Base-by-base conservation (phyloP, 2,113 vertebrate genomes). In the Syrmaticus mikado region DNA sequence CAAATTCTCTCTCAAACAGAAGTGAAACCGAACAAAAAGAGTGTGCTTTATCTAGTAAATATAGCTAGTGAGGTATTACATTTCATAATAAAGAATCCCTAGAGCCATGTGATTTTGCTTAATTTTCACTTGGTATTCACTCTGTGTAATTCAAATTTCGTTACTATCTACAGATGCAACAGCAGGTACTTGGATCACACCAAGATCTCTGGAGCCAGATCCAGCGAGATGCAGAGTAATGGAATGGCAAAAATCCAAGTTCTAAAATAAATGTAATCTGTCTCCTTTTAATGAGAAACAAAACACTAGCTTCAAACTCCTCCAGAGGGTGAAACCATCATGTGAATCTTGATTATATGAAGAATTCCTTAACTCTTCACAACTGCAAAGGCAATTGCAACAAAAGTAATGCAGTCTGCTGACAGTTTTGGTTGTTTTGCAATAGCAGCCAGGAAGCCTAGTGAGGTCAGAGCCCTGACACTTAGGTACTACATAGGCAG, bases 251-350 rank as follows among this genome's bases (percentile, higher is more conserved):
- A 86, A 92, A 90, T 93, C 85, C 94, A 94, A 38, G 21, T 78
- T 90, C 66, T 90, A 88, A 91, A 95, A 94, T 84, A 95, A 90
- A 95, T 83, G 43, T 91, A 90, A 93, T 94, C 85, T 94, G 65
- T 87, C 91, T 91, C 13, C 66, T 71, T 70, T 58, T 96, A 95
- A 95, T 93, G 92, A 93, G 93, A 95, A 95, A 92, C 66, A 95
- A 97, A 96, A 90, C 73, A 94, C 55, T 66, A 82, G 32, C 66
- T 90, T 94, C 79, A 91, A 61, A 82, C 43, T 87, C 70, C 85
- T 84, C 70, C 76, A 94, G 70, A 94, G 43, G n/a, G 90, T 83
- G 57, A 86, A 92, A 55, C 66, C 53, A 90, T 38, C 58, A 58
- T 77, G 93, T 73, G 91, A 83, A 90, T 72, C 90, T 82, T 81